Percentiles rank a stretch among this genome's conserved stretches.
phyloP scores from a whole-genome alignment of 1,140 invertebrate genomes.

The Penaeus indicus region DNA sequence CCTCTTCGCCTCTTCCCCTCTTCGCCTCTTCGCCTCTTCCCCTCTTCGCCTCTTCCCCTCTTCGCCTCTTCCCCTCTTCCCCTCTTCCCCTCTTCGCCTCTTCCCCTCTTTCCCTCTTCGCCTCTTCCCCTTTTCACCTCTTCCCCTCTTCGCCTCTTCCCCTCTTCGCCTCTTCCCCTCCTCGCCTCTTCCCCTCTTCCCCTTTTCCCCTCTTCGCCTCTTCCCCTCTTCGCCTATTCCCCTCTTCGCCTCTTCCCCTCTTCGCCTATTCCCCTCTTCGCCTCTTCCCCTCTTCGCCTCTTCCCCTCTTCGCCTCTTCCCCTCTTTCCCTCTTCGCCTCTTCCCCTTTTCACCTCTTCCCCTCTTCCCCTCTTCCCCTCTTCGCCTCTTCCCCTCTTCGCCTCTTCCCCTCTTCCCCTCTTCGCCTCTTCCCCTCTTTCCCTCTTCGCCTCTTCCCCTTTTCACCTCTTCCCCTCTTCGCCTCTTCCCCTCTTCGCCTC shows the following conservation, averaged over 20 bases:
- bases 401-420: no score
- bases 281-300: neutral
- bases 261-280: neutral
- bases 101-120: no score
- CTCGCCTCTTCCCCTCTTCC: neutral
- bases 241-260: neutral
- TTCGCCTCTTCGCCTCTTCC: neutral
- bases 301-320: neutral
- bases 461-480: no score
- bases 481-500: no score
- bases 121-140: neutral
- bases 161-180: neutral
- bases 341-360: neutral
- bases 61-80: no score
- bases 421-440: no score
- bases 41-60: no score
- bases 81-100: no score
- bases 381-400: no score
- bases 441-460: no score
- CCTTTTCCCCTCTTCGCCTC: neutral
- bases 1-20: no score
- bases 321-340: neutral
- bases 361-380: neutral
- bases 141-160: neutral
- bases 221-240: neutral